Conservation (phyloP, 1,140 invertebrate species). For the Mylabris phalerata region DNA sequence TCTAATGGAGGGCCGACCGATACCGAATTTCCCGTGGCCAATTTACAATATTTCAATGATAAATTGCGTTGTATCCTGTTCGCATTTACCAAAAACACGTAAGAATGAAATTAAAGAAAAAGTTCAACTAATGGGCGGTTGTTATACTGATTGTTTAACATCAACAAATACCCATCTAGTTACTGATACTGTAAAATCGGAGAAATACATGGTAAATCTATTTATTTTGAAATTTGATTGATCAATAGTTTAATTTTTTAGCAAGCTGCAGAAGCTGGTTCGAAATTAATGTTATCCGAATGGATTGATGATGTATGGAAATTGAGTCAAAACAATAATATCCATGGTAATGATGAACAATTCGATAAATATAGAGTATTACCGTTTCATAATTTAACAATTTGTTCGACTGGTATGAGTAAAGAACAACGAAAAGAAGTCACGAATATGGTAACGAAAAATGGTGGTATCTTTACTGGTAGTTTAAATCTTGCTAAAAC, state of each 20-base stretch:
- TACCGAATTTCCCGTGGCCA: constrained; percentile 68
- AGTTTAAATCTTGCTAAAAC: constrained; percentile 49
- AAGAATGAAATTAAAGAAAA: constrained; percentile 64
- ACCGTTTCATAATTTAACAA: constrained; percentile 69
- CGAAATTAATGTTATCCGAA: constrained; percentile 67
- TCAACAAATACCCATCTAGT: constrained; percentile 75
- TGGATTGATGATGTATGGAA: constrained; percentile 81
- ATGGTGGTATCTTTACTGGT: constrained; percentile 59
- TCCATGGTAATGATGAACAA: constrained; percentile 54
- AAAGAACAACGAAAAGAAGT: constrained; percentile 61
- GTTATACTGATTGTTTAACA: constrained; percentile 63
- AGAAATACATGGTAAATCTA: constrained; percentile 63
- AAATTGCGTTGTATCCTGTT: constrained; percentile 63
- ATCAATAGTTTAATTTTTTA: constrained; percentile 34
- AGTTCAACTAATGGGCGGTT: constrained; percentile 78
- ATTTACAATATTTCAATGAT: constrained; percentile 77
- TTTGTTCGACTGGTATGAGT: constrained; percentile 71
- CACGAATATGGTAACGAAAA: constrained; percentile 60
- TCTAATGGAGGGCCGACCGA: constrained; percentile 59
- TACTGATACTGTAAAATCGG: constrained; percentile 62
- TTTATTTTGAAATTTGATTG: constrained; percentile 3
- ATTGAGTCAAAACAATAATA: constrained; percentile 51
- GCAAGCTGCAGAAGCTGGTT: constrained; percentile 63
- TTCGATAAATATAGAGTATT: constrained; percentile 65
- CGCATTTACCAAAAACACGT: constrained; percentile 54